A percentile compares a stretch with the other conserved stretches of the same genome.
phyloP scores from a whole-genome alignment of 2,797 vertebrate genomes.

The Tragelaphus eurycerus region DNA sequence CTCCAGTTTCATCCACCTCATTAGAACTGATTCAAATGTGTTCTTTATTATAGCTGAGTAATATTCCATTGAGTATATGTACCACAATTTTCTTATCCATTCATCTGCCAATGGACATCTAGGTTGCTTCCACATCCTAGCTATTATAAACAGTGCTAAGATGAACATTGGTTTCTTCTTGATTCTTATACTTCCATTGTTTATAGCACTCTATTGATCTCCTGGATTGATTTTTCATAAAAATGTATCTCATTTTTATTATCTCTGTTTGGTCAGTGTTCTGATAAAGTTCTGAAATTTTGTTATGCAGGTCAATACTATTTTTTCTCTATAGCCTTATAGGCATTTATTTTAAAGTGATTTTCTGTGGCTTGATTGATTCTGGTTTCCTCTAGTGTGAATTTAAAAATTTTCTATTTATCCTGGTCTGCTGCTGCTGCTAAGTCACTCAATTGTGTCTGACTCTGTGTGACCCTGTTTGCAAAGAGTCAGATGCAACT shows the following conservation, averaged over 20 bases:
- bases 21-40: background rate
- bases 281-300: background rate
- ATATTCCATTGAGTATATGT: background rate
- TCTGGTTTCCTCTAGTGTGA: background rate
- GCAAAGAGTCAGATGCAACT: background rate
- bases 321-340: background rate
- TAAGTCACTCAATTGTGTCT: no score
- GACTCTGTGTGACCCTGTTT: background rate
- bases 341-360: background rate
- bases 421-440: background rate
- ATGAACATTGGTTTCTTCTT: background rate
- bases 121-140: fast-evolving
- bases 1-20: background rate
- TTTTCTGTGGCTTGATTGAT: background rate
- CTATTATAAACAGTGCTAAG: background rate
- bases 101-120: background rate
- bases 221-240: background rate
- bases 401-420: background rate
- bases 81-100: background rate
- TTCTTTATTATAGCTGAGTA: background rate
- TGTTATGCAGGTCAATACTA: background rate
- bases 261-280: background rate
- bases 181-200: background rate
- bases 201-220: background rate
- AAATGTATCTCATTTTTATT: background rate